Evolutionary conservation across 2,113 vertebrate genomes (phyloP).

Genomic region (Beaufortia kweichowensis): DNA sequence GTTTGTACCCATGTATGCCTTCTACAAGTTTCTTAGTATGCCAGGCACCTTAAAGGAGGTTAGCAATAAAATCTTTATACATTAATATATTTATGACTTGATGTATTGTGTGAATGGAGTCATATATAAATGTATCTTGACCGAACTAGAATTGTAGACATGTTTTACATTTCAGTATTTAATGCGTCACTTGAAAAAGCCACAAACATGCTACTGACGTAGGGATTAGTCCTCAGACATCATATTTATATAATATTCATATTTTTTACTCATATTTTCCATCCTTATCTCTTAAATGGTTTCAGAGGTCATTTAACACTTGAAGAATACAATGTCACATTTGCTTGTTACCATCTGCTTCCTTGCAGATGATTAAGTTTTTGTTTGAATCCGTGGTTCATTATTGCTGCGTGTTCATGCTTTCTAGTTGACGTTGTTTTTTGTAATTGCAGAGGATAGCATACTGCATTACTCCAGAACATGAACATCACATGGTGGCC

Average conservation of each 20-base stretch:
- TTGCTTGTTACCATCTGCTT: neutral
- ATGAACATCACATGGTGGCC: slow-evolving; percentile 89
- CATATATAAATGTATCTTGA: neutral
- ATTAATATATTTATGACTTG: neutral
- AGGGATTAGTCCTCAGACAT: neutral
- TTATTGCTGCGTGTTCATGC: neutral
- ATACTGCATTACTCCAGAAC: slow-evolving; percentile 93
- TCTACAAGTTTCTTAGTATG: slow-evolving; percentile 87
- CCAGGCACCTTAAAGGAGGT: slow-evolving; percentile 90
- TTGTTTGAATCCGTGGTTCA: slow-evolving; percentile 4
- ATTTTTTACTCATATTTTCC: slow-evolving; percentile 23
- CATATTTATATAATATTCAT: too few species aligned
- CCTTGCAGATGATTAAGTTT: neutral
- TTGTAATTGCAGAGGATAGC: slow-evolving; percentile 84
- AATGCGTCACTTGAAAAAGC: slow-evolving; percentile 6
- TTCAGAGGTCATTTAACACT: slow-evolving; percentile 11
- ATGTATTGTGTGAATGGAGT: too few species aligned
- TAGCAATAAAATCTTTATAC: slow-evolving; percentile 56
- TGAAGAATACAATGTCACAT: slow-evolving; percentile 5
- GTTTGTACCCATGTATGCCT: slow-evolving; percentile 85
- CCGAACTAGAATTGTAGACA: neutral
- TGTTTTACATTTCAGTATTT: neutral
- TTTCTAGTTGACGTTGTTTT: slow-evolving; percentile 22
- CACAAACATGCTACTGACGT: slow-evolving; percentile 22
- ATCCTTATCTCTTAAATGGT: slow-evolving; percentile 1